Conservation (phyloP, 2,888 invertebrate species). For the Acanthosoma haemorrhoidale region DNA sequence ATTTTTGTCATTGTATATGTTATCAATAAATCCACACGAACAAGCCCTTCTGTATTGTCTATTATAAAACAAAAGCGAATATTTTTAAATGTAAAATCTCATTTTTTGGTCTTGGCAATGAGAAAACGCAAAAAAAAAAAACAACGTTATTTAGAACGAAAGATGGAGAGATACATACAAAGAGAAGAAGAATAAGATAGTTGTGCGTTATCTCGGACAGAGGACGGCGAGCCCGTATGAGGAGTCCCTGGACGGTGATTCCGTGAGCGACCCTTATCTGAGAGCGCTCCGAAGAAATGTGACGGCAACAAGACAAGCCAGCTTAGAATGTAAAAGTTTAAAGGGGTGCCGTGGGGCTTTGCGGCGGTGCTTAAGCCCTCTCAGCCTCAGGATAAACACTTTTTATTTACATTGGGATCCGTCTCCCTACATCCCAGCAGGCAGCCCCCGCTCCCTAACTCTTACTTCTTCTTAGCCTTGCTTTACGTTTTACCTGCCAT, state of each 20-base stretch:
- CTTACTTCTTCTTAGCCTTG: not conserved
- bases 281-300: not conserved
- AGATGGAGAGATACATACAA: too few relatives aligned
- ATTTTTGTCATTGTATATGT: too few relatives aligned
- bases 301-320: conserved; percentile 1
- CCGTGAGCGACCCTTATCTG: not conserved
- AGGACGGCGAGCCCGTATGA: not conserved
- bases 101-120: too few relatives aligned
- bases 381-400: not conserved
- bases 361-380: not conserved
- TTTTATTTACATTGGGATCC: conserved; percentile 11
- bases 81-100: too few relatives aligned
- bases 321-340: conserved; percentile 12
- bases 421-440: not conserved
- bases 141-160: too few relatives aligned
- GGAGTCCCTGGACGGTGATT: not conserved
- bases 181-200: not conserved
- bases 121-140: too few relatives aligned
- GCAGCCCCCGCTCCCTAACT: not conserved
- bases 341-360: not conserved
- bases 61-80: too few relatives aligned
- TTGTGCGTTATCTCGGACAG: not conserved
- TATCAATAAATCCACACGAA: too few relatives aligned
- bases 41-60: too few relatives aligned
- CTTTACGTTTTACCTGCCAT: not conserved